These are phyloP conservation scores for Pilophorus perplexus DNA, from an alignment of 2,888 invertebrate genomes.

Conservation along the genomic window DNA sequence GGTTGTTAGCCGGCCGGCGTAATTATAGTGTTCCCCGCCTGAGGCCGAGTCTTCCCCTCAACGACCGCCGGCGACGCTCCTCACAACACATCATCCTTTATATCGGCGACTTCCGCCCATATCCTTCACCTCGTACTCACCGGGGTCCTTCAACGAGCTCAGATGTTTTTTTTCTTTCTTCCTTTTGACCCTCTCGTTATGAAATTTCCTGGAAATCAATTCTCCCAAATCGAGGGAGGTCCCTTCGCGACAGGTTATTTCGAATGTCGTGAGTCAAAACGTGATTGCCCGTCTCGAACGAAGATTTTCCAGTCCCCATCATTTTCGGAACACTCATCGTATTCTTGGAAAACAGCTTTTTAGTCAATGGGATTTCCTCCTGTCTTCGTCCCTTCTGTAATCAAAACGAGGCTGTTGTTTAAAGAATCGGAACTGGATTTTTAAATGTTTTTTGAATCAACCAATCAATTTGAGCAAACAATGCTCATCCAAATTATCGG, in stretches of 20 bases:
- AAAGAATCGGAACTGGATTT: no score
- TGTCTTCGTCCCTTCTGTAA: no score
- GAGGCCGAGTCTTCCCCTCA: constrained; percentile 2
- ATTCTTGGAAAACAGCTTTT: not conserved
- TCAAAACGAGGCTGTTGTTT: no score
- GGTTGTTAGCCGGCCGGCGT: constrained; percentile 40
- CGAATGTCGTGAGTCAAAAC: not conserved
- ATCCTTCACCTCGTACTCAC: constrained; percentile 7
- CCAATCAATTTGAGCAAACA: no score
- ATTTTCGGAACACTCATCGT: not conserved
- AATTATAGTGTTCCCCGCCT: constrained; percentile 36
- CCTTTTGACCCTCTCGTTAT: constrained; percentile 16
- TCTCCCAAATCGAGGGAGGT: constrained; percentile 17
- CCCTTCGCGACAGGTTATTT: constrained; percentile 16
- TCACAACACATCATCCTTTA: constrained; percentile 32
- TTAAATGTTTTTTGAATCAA: no score
- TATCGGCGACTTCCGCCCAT: constrained; percentile 35
- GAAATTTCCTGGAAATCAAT: constrained; percentile 34
- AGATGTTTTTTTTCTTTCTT: constrained; percentile 2
- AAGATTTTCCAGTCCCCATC: no score
- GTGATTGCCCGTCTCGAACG: not conserved
- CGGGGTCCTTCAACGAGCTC: not conserved
- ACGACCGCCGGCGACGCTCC: constrained; percentile 21
- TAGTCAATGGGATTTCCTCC: not conserved
- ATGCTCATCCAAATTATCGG: no score